Base-by-base conservation (phyloP, 1,140 invertebrate genomes). In the Pinna nobilis region DNA sequence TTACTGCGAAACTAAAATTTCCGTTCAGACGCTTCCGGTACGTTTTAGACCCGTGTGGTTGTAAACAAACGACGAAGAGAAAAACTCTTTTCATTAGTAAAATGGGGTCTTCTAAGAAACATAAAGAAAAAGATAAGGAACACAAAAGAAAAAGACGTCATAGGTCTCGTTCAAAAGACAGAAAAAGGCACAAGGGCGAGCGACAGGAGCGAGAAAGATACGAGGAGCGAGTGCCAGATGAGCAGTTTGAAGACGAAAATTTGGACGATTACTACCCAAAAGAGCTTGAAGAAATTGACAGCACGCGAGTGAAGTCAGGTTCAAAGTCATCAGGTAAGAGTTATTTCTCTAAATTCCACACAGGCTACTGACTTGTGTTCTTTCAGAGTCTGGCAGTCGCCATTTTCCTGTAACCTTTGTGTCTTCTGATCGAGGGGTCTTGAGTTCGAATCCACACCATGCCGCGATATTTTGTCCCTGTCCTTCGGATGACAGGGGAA, bases 101-200 rank as follows among this genome's bases (percentile, higher is more conserved):
- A 37, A 90, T 90, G 89, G 89, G 89, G 11, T 89, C 89, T 1
- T 89, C 89, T 1, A 90, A 89, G 72, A 90, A 90, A 74, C 88
- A 88, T 74, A 90, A 89, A 70, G 88, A 89, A 49, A 89, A 88
- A 65, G 86, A 87, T 51, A 68, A 80, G 35, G 87, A 89, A 37
- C 82, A 83, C 32, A 87, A 85, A 74, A 82, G 82, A 37, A 86
- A 88, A 70, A 83, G 85, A 55, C 84, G 84, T 68, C 82, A 84
- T 20, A 81, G 88, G 4, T 89, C 88, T 35, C 79, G 87, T 25
- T 87, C 86, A 1, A 77, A 73, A 73, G 81, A 83, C 35, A 77
- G 80, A 61, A 78, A 83, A 44, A 65, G 77, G 61, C 76, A 75
- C 33, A 70, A 75, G 33, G 51, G 44, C n/a, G 75, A 77, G 28